Evolutionary conservation across 2,797 vertebrate genomes (phyloP).

Genomic region (Propithecus perrieri): DNA sequence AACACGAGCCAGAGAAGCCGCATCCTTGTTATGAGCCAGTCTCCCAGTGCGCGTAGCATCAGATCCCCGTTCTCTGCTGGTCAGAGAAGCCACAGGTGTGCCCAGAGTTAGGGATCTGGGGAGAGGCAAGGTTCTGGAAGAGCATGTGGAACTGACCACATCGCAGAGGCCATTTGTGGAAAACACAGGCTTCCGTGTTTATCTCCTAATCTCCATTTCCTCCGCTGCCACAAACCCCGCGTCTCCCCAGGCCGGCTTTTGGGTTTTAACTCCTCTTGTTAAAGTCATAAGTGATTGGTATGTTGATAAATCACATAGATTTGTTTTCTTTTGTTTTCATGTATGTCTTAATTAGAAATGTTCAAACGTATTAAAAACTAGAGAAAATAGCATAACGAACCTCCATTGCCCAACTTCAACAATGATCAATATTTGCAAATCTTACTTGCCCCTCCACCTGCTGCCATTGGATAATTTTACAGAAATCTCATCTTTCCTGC

Average conservation of each 20-base stretch:
- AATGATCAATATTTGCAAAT: accelerated
- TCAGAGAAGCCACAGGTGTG: not conserved
- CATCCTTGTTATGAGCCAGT: not conserved
- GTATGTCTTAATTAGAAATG: not conserved
- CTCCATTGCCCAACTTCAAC: not conserved
- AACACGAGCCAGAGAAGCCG: not conserved
- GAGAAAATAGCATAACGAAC: not conserved
- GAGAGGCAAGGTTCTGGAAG: not conserved
- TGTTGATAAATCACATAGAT: not conserved
- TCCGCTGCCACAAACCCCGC: no score
- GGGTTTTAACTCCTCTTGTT: not conserved
- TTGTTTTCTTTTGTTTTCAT: not conserved
- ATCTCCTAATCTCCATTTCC: not conserved
- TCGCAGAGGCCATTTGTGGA: accelerated
- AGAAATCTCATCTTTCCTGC: not conserved
- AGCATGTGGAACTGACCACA: accelerated
- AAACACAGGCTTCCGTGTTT: accelerated
- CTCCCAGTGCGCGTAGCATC: no score
- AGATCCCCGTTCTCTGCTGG: not conserved
- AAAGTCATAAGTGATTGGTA: not conserved
- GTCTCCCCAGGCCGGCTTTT: not conserved
- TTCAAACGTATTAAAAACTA: not conserved
- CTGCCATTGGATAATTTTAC: not conserved
- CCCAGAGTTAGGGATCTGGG: no score
- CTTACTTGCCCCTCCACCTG: not conserved